A percentile compares a stretch with the other conserved stretches of the same genome.
Evolutionary conservation across 1,140 invertebrate species (phyloP).

Genomic region (Chrysoperla carnea): DNA sequence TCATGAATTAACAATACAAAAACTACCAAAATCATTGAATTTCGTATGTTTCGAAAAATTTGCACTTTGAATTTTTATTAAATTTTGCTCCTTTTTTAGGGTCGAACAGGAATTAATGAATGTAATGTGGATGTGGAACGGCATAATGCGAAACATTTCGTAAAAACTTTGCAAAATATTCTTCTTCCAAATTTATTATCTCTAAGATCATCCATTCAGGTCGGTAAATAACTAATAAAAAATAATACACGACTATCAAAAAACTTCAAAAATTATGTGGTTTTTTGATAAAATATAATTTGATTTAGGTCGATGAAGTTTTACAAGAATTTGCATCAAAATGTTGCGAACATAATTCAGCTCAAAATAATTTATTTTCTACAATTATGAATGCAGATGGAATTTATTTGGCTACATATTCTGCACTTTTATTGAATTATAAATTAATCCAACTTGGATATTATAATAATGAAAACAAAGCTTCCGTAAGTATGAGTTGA

Average conservation of each 20-base stretch:
- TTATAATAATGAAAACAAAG: constrained; percentile 42
- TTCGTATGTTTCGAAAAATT: constrained; percentile 18
- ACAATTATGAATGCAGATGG: constrained; percentile 90
- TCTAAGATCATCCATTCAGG: constrained; percentile 55
- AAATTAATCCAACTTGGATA: constrained; percentile 60
- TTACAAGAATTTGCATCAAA: constrained; percentile 81
- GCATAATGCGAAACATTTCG: constrained; percentile 61
- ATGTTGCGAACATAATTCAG: constrained; percentile 68
- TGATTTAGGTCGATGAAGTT: constrained; percentile 58
- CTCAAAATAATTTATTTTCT: constrained; percentile 33
- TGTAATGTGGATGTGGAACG: constrained; percentile 58
- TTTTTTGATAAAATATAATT: constrained; percentile 2
- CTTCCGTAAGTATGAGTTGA: constrained; percentile 32
- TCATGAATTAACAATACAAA: constrained; percentile 33
- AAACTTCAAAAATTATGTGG: too few species aligned
- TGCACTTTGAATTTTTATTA: constrained; percentile 1
- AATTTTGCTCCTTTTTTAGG: constrained; percentile 12
- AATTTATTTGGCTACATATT: constrained; percentile 79
- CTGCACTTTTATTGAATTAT: constrained; percentile 63
- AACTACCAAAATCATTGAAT: constrained; percentile 42
- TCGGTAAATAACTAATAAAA: constrained; percentile 5
- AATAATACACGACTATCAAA: too few species aligned
- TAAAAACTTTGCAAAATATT: constrained; percentile 45
- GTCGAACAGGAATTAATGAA: constrained; percentile 35
- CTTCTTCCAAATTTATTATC: constrained; percentile 52